These are phyloP conservation scores for Rugalucina vietnamica DNA, from an alignment of 2,888 invertebrate genomes.

Conservation along the genomic window DNA sequence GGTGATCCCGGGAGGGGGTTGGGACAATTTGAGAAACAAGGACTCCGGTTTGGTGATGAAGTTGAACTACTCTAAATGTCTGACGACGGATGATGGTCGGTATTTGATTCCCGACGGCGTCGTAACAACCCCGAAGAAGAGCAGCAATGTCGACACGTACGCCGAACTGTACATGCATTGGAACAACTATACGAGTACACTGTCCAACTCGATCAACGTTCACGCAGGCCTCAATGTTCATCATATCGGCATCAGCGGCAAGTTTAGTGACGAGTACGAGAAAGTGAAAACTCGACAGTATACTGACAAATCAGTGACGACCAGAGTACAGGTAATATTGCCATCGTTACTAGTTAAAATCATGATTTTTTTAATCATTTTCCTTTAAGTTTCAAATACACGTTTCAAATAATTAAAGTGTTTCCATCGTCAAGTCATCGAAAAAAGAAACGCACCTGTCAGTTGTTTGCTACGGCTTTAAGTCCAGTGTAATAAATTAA, in stretches of 20 bases:
- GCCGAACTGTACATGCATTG: slow-evolving; percentile 70
- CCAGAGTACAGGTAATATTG: slow-evolving; percentile 64
- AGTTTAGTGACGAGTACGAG: slow-evolving; percentile 68
- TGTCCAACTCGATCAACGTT: slow-evolving; percentile 68
- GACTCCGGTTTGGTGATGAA: slow-evolving; percentile 66
- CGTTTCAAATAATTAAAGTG: too few species aligned
- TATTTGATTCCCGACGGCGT: slow-evolving; percentile 75
- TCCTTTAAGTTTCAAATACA: too few species aligned
- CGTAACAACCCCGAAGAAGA: slow-evolving; percentile 70
- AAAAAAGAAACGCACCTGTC: too few species aligned
- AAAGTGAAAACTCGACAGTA: slow-evolving; percentile 65
- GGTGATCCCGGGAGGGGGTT: slow-evolving; percentile 76
- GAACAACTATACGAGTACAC: slow-evolving; percentile 68
- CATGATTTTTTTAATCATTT: too few species aligned
- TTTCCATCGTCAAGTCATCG: too few species aligned
- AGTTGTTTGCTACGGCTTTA: too few species aligned
- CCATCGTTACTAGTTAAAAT: too few species aligned
- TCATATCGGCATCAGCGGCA: slow-evolving; percentile 67
- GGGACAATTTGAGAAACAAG: slow-evolving; percentile 77
- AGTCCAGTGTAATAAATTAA: not conserved
- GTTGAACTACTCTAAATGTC: slow-evolving; percentile 71
- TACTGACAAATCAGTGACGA: slow-evolving; percentile 66
- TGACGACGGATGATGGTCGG: slow-evolving; percentile 72
- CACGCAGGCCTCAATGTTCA: slow-evolving; percentile 63
- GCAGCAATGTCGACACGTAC: slow-evolving; percentile 68